Conservation (phyloP, 1,140 invertebrate species). For the Drosophila fuyamai region DNA sequence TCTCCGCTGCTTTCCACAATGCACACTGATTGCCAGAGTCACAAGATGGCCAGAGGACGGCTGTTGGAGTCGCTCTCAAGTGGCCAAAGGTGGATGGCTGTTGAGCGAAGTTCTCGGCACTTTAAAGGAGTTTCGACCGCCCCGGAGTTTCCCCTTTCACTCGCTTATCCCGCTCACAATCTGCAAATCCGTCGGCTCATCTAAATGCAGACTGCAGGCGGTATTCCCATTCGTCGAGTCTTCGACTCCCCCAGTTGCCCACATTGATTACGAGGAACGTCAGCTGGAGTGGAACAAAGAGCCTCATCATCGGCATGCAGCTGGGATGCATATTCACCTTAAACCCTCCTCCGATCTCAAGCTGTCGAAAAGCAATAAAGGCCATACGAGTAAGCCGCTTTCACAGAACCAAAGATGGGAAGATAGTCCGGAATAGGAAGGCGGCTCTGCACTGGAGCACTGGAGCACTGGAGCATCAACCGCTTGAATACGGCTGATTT, state of each 20-base stretch:
- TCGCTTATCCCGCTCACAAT: conserved; percentile 12
- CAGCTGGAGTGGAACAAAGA: conserved; percentile 38
- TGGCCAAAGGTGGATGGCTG: conserved; percentile 36
- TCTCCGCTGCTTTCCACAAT: conserved; percentile 51
- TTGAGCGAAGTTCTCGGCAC: conserved; percentile 14
- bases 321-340: conserved; percentile 58
- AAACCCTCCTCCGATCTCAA: conserved; percentile 35
- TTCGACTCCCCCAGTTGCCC: conserved; percentile 20
- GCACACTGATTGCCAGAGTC: conserved; percentile 63
- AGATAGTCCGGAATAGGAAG: conserved; percentile 1
- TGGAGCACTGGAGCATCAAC: conserved; percentile 44
- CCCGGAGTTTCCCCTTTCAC: conserved; percentile 1
- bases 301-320: conserved; percentile 48
- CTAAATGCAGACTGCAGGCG: conserved; percentile 41
- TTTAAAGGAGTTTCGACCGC: conserved; percentile 17
- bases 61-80: conserved; percentile 12
- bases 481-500: conserved; percentile 70
- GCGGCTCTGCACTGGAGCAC: conserved; percentile 11
- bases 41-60: conserved; percentile 20
- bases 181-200: conserved; percentile 47
- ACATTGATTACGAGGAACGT: conserved; percentile 58
- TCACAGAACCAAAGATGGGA: background rate
- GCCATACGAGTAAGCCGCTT: conserved; percentile 60
- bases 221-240: conserved; percentile 5
- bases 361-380: conserved; percentile 43